Percentiles rank a stretch among this genome's conserved stretches.
Conservation (phyloP, 2,797 vertebrate species). For the Pelobates cultripes region DNA sequence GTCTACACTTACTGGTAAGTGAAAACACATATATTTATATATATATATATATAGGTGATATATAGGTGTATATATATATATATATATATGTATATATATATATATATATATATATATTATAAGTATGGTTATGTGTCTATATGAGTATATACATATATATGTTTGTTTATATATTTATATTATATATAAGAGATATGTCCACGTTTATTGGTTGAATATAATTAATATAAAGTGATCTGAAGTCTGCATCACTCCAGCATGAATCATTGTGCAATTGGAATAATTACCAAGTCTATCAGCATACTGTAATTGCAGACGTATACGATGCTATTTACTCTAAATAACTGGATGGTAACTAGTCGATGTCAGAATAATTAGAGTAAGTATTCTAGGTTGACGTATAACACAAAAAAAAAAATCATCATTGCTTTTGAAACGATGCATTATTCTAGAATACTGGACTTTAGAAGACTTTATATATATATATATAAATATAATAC, state of each 20-base stretch:
- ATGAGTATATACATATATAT: neutral
- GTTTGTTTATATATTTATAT: no score
- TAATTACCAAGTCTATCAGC: neutral
- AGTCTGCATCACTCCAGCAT: neutral
- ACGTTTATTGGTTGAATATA: no score
- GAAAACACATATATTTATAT: no score
- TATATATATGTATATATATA: neutral
- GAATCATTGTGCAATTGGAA: neutral
- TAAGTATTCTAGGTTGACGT: neutral
- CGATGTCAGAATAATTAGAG: neutral
- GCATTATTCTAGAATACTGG: neutral
- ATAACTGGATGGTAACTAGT: neutral
- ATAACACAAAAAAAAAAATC: neutral
- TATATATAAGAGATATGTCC: no score
- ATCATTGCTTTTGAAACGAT: neutral
- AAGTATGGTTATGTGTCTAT: neutral
- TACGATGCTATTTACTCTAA: neutral
- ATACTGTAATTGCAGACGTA: neutral
- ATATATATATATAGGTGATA: no score
- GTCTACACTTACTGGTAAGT: slow-evolving; percentile 2
- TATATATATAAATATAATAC: no score
- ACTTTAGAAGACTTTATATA: no score
- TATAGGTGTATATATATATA: neutral
- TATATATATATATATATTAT: no score
- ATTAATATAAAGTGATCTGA: no score